These are phyloP conservation scores for Cottoperca gobio DNA, from an alignment of 2,797 vertebrate species.

Conservation along the genomic window DNA sequence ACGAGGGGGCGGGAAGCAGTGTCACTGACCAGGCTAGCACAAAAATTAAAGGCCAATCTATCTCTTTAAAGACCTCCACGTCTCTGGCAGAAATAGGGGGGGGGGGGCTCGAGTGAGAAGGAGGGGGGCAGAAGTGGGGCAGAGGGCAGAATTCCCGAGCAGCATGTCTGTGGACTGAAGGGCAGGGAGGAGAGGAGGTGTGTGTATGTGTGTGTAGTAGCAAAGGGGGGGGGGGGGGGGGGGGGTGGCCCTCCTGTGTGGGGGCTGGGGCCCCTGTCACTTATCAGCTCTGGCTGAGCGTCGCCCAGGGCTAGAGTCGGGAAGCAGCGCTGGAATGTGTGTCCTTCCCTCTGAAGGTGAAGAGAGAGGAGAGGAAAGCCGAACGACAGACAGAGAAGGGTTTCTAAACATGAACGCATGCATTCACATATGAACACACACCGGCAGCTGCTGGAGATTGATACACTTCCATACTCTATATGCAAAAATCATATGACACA, in stretches of 20 bases:
- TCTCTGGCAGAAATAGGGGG: constrained; percentile 40
- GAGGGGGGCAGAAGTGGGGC: constrained; percentile 77
- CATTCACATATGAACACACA: constrained; percentile 38
- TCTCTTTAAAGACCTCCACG: constrained; percentile 84
- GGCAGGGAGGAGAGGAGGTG: constrained; percentile 57
- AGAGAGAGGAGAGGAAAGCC: constrained; percentile 79
- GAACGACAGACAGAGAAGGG: constrained; percentile 44
- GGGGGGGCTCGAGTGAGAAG: neutral
- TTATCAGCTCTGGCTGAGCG: constrained; percentile 88
- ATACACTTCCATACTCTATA: constrained; percentile 39
- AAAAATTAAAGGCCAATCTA: constrained; percentile 82
- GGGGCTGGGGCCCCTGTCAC: constrained; percentile 86
- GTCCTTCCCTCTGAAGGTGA: constrained; percentile 89
- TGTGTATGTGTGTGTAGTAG: constrained; percentile 18
- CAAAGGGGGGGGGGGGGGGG: constrained; percentile 10
- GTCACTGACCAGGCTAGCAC: constrained; percentile 71
- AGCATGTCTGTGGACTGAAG: constrained; percentile 83
- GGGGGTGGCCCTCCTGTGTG: constrained; percentile 56
- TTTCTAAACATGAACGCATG: constrained; percentile 62
- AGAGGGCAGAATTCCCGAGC: constrained; percentile 87
- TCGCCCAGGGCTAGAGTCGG: constrained; percentile 87
- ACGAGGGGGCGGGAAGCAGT: constrained; percentile 47
- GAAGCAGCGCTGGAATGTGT: constrained; percentile 86
- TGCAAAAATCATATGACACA: constrained; percentile 34
- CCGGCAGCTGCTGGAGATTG: constrained; percentile 56